phyloP scores from a whole-genome alignment of 92 coral and sea anemone species.

The Meandrina meandrites region DNA sequence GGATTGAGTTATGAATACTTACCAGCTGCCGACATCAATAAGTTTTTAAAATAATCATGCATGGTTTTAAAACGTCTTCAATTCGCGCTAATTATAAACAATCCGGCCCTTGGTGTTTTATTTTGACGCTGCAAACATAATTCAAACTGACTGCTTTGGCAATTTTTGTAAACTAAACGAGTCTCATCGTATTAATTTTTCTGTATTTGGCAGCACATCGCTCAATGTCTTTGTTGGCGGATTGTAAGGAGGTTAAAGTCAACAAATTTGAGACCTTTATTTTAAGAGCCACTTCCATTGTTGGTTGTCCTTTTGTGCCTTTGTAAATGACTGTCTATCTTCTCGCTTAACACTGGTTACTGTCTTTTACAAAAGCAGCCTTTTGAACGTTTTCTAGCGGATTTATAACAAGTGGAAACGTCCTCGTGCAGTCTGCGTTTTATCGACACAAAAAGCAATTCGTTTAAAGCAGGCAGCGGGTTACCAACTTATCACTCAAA shows the following conservation, averaged over 20 bases:
- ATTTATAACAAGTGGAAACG: neutral
- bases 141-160: conserved; percentile 14
- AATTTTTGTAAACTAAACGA: conserved; percentile 11
- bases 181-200: neutral
- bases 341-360: neutral
- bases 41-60: conserved; percentile 27
- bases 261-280: conserved; percentile 38
- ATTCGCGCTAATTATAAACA: conserved; percentile 26
- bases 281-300: conserved; percentile 33
- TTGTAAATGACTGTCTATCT: too few species aligned
- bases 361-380: neutral
- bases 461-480: conserved; percentile 35
- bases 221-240: conserved; percentile 12
- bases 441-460: conserved; percentile 26
- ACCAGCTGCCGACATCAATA: conserved; percentile 35
- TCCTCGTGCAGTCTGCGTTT: neutral
- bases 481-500: conserved; percentile 8
- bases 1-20: conserved; percentile 17
- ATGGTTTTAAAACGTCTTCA: conserved; percentile 26
- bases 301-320: conserved; percentile 44
- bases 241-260: conserved; percentile 24
- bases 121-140: conserved; percentile 15
- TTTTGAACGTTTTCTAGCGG: conserved; percentile 15
- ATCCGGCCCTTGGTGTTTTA: conserved; percentile 6
- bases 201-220: neutral